Conservation (phyloP, 92 coral and sea anemone species). For the Paramuricea clavata region DNA sequence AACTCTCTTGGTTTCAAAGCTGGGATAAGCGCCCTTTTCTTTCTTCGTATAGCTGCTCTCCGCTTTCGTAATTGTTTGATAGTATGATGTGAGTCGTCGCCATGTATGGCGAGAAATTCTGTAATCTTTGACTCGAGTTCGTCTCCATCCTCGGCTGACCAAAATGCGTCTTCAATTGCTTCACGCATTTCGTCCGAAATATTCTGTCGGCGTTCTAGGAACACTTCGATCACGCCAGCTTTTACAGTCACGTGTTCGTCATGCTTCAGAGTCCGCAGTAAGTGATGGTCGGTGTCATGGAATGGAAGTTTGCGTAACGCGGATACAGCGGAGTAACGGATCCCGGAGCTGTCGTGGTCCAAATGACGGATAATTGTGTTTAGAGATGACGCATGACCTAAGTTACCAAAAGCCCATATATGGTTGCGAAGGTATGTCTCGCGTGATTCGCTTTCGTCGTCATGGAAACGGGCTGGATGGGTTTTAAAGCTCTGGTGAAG, state of each 20-base stretch:
- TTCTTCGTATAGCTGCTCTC: slow-evolving; percentile 60
- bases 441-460: slow-evolving; percentile 69
- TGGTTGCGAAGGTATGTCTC: slow-evolving; percentile 78
- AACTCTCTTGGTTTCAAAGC: slow-evolving; percentile 82
- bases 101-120: slow-evolving; percentile 81
- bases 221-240: slow-evolving; percentile 83
- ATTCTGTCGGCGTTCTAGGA: slow-evolving; percentile 77
- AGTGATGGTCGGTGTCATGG: slow-evolving; percentile 64
- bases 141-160: slow-evolving; percentile 76
- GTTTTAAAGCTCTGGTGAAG: slow-evolving; percentile 77
- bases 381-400: slow-evolving; percentile 78
- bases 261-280: slow-evolving; percentile 64
- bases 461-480: slow-evolving; percentile 71
- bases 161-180: slow-evolving; percentile 81
- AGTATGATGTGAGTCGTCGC: slow-evolving; percentile 55
- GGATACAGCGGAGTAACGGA: slow-evolving; percentile 82
- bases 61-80: slow-evolving; percentile 66
- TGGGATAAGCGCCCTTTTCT: slow-evolving; percentile 84
- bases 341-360: slow-evolving; percentile 84
- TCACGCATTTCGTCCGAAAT: slow-evolving; percentile 63
- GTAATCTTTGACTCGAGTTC: slow-evolving; percentile 73
- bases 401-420: slow-evolving; percentile 91
- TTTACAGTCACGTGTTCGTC: slow-evolving; percentile 86
- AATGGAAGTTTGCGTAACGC: slow-evolving; percentile 85
- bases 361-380: slow-evolving; percentile 70